Conservation (phyloP, 2,888 invertebrate species). For the Drosophila heteroneura region DNA sequence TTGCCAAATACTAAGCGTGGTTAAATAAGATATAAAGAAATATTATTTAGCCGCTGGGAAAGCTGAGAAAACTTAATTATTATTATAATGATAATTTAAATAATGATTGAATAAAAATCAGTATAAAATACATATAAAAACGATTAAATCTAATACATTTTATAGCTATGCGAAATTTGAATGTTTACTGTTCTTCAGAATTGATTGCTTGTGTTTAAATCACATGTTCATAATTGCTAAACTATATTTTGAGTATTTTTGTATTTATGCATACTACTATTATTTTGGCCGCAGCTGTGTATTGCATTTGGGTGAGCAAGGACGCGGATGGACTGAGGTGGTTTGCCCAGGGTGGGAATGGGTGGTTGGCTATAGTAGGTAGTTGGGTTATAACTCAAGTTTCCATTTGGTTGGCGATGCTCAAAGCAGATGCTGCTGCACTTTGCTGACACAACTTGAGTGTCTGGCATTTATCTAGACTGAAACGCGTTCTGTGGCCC, state of each 20-base stretch:
- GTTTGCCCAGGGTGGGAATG: background rate
- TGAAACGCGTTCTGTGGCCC: constrained; percentile 49
- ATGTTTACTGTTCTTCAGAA: background rate
- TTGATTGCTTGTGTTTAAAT: background rate
- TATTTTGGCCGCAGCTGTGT: background rate
- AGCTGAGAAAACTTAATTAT: background rate
- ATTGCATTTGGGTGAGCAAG: background rate
- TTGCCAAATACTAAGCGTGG: background rate
- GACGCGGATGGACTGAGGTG: background rate
- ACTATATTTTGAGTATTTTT: background rate
- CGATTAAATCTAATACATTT: background rate
- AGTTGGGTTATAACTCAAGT: constrained; percentile 19
- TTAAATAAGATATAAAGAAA: background rate
- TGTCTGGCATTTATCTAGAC: constrained; percentile 75
- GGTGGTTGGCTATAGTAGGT: background rate
- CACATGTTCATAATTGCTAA: background rate
- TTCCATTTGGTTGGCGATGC: constrained; percentile 21
- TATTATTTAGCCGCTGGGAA: background rate
- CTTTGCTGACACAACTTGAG: constrained; percentile 57
- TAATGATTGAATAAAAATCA: background rate
- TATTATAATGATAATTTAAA: background rate
- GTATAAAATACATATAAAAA: background rate
- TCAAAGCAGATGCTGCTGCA: constrained; percentile 36
- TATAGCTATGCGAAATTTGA: background rate
- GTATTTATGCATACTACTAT: background rate